Conservation (phyloP, 2,113 vertebrate genomes). For the Promerops cafer region DNA sequence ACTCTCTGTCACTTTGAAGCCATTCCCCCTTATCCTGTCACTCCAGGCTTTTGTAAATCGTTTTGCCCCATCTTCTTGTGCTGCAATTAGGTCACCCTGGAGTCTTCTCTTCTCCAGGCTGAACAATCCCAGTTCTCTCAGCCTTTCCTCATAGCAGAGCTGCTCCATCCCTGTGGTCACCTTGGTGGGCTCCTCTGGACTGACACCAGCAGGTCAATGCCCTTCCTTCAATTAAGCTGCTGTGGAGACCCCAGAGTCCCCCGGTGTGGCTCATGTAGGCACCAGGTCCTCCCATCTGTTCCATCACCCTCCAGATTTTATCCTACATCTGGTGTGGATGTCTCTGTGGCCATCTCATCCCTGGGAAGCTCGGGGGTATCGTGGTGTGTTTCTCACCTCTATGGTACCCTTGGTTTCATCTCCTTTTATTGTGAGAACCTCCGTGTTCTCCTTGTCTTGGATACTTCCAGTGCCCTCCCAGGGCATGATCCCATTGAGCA, state of each 20-base stretch:
- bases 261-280: rapidly evolving
- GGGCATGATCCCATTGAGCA: background rate
- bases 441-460: background rate
- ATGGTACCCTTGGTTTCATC: background rate
- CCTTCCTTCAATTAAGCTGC: background rate
- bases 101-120: background rate
- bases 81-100: background rate
- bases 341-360: background rate
- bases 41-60: background rate
- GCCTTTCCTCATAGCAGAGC: background rate
- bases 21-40: background rate
- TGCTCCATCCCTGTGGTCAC: background rate
- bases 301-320: background rate
- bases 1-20: background rate
- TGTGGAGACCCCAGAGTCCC: background rate
- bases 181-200: background rate
- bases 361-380: background rate
- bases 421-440: background rate
- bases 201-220: background rate
- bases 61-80: background rate
- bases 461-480: background rate
- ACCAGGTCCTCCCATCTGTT: background rate
- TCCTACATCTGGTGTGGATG: background rate
- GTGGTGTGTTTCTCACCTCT: background rate
- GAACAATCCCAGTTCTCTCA: background rate